Conservation (phyloP, 2,888 invertebrate genomes). For the Lithophane semibrunnea region DNA sequence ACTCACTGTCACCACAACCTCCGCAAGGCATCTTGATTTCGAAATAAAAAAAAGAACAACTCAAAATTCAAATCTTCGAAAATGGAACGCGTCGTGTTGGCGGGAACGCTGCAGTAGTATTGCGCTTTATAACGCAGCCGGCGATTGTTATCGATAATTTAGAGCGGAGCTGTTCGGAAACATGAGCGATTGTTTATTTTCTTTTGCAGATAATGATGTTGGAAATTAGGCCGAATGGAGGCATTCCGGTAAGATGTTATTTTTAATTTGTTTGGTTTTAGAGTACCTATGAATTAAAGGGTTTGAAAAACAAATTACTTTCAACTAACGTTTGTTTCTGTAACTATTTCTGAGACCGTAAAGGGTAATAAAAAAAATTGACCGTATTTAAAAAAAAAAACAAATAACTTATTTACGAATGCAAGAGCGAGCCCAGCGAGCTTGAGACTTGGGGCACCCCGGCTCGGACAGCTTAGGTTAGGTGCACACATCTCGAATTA, state of each 20-base stretch:
- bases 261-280: slow-evolving; percentile 23
- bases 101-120: slow-evolving; percentile 50
- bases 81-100: slow-evolving; percentile 57
- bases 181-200: slow-evolving; percentile 56
- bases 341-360: neutral
- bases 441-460: too few species aligned
- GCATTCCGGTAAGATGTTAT: slow-evolving; percentile 17
- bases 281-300: too few species aligned
- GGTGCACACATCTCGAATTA: too few species aligned
- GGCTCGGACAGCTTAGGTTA: too few species aligned
- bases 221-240: slow-evolving; percentile 14
- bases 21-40: slow-evolving; percentile 84
- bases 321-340: neutral
- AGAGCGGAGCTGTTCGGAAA: slow-evolving; percentile 59
- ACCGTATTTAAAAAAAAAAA: too few species aligned
- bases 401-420: too few species aligned
- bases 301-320: neutral
- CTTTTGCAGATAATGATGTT: slow-evolving; percentile 42
- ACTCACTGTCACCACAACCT: slow-evolving; percentile 87
- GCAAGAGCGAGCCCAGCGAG: too few species aligned
- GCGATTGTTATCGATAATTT: slow-evolving; percentile 59
- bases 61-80: slow-evolving; percentile 49
- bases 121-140: slow-evolving; percentile 55
- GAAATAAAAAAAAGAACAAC: slow-evolving; percentile 48
- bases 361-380: neutral